Base-by-base conservation (phyloP, 2,113 vertebrate species). In the Mirounga angustirostris region DNA sequence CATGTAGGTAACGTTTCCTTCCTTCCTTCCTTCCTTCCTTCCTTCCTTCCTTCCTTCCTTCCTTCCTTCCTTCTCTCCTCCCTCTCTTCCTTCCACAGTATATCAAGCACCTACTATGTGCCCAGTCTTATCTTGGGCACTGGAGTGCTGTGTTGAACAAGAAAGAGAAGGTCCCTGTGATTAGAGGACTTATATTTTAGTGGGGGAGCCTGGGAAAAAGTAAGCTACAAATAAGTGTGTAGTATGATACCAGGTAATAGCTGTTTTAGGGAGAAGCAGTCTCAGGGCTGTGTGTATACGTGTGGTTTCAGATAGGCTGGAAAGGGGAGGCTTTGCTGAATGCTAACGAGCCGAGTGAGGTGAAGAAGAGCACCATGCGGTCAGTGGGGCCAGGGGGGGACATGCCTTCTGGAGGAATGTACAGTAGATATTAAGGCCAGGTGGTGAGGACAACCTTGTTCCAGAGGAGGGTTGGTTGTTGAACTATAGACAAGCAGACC, bases 281-380 rank as follows among this genome's bases (percentile, higher is more conserved):
- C 11, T n/a, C 18, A 28, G 80, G 63, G 14, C 59, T 81, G 18
- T 8, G 19, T n/a, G 13, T 15, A 5, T 0, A 2, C 4, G 0
- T 4, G 26, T 28, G 54, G n/a, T 9, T n/a, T 65, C 40, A 26
- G 74, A 71, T 15, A 40, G 28, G 65, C 24, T 67, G 54, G 13
- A 33, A 33, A 74, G 61, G 79, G 13, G 56, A 65, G 26, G 69
- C 74, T 78, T 67, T 12, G 73, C 16, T 30, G 24, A 16, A 19
- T 16, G 50, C 8, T 24, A 56, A 94, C 22, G 73, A 24, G n/a
- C 1, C 6, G 10, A 21, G 50, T 33, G 43, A 54, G 33, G 36
- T 36, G 19, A 71, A 18, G 56, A 15, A 33, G 28, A 15, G 7
- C 6, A 24, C 56, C 36, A 1, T 0, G 16, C 65, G 28, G 84